Conservation (phyloP, 1,140 invertebrate species). For the Ostrea edulis region DNA sequence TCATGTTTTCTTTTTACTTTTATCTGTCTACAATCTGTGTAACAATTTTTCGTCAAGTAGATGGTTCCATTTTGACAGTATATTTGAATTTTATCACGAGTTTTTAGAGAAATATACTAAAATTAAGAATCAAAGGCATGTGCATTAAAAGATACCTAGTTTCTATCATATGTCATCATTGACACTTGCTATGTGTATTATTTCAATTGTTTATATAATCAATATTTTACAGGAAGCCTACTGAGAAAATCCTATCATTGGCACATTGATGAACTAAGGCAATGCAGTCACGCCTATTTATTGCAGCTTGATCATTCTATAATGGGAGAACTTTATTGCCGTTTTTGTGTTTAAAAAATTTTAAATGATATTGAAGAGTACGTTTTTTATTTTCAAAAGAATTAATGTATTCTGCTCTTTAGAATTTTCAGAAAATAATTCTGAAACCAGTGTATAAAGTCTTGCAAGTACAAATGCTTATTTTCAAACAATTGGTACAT, state of each 20-base stretch:
- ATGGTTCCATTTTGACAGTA: conserved; percentile 18
- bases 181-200: conserved; percentile 27
- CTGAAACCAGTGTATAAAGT: background rate
- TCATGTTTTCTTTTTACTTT: conserved; percentile 1
- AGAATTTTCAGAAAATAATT: background rate
- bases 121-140: background rate
- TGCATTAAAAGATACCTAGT: background rate
- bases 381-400: conserved; percentile 3
- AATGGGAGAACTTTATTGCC: conserved; percentile 31
- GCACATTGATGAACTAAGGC: conserved; percentile 34
- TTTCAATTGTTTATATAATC: conserved; percentile 34
- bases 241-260: conserved; percentile 31
- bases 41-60: background rate
- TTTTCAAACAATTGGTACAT: background rate
- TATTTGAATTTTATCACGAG: background rate
- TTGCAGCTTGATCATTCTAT: conserved; percentile 21
- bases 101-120: conserved; percentile 5
- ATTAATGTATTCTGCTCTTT: background rate
- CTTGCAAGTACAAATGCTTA: background rate
- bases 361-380: conserved; percentile 27
- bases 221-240: conserved; percentile 30
- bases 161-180: conserved; percentile 23
- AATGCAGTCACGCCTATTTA: conserved; percentile 38
- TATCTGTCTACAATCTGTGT: background rate
- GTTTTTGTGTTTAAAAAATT: conserved; percentile 27